Base-by-base conservation (phyloP, 2,888 invertebrate genomes). In the Phasia obesa region DNA sequence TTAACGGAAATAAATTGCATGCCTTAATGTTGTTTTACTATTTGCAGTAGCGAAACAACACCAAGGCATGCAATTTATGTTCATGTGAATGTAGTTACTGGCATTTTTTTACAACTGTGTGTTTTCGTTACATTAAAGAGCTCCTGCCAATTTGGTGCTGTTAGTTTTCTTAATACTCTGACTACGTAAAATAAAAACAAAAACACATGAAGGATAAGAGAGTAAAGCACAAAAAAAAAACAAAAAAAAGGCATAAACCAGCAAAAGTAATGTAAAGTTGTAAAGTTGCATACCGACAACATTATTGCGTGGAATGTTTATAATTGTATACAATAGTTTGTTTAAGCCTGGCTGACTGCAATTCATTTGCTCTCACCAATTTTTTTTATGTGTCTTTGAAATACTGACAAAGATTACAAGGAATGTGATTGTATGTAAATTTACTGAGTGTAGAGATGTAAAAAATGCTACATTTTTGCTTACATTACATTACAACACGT, bases 381-480 rank as follows among this genome's bases (percentile, higher is more conserved):
- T 4, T 17, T 65, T 15, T 0, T 0, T 19, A 21, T 6, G 5
- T 17, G 0, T 38, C 5, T n/a, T 42, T 31, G 13, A 0, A 25
- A n/a, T 6, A 27, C 35, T 2, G 31, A 21, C 11, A 13, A 4
- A 64, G 11, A 4, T 15, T 21, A 25, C 23, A 13, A 23, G 59
- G 9, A 25, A 60, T 31, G 35, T 21, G 3, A 44, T 9, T 44
- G 60, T 73, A 3, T 42, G 13, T 42, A 35, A 31, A 31, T n/a
- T n/a, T n/a, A n/a, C n/a, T n/a, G n/a, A n/a, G n/a, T n/a, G n/a
- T n/a, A n/a, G n/a, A n/a, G n/a, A n/a, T n/a, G n/a, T n/a, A n/a
- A n/a, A n/a, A n/a, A n/a, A n/a, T n/a, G 31, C 60, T 70, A 51
- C 67, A 51, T 70, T 76, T 69, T 65, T 80, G 73, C 67, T 53